Percentiles rank a stretch among this genome's conserved stretches.
Evolutionary conservation across 2,113 vertebrate species (phyloP).

Genomic region (Saguinus midas): DNA sequence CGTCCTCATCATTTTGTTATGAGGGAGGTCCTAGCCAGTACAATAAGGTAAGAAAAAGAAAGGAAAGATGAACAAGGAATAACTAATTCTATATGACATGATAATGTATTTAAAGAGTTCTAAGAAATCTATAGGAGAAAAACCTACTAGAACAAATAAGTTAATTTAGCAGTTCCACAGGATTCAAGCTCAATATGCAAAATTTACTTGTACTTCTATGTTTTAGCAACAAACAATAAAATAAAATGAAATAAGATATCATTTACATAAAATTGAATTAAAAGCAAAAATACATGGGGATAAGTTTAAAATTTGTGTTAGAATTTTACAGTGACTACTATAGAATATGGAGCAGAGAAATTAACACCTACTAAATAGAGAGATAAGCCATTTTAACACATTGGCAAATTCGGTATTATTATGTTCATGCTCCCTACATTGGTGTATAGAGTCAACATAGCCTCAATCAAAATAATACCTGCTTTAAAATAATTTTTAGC

Average conservation of each 20-base stretch:
- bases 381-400: background rate
- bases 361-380: background rate
- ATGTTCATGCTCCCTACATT: background rate
- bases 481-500: background rate
- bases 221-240: constrained; percentile 9
- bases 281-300: background rate
- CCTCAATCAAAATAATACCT: background rate
- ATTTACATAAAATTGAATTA: background rate
- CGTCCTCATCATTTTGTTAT: background rate
- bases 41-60: background rate
- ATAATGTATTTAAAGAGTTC: background rate
- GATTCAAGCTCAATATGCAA: background rate
- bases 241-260: background rate
- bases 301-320: background rate
- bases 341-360: background rate
- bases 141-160: background rate
- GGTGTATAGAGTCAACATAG: background rate
- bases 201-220: background rate
- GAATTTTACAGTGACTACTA: background rate
- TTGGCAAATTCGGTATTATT: background rate
- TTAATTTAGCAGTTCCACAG: background rate
- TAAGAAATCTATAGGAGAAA: background rate
- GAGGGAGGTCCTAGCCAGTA: background rate
- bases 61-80: background rate
- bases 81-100: background rate